Evolutionary conservation across 2,888 invertebrate genomes (phyloP), one percentile per base, ranked within the genome.

Genomic region (Andrena dorsata): DNA sequence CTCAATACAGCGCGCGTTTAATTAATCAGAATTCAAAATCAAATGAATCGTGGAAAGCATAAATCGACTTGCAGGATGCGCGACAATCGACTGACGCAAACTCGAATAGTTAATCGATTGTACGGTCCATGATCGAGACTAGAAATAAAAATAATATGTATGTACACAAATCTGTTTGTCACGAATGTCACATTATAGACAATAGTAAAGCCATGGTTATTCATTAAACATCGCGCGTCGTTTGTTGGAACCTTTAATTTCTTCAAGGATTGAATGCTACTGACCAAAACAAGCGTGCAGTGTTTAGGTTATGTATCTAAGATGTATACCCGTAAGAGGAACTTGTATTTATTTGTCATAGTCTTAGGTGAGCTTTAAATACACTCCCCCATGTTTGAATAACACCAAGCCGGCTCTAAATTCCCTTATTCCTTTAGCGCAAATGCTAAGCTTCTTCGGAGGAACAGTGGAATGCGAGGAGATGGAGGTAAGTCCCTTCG

Each of bases 361-460:
- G 35, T 77, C 13, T 77, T 83, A 69, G 90, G 89, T 90, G 41
- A 88, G 78, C 41, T 63, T 41, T 13, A 8, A 26, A 35, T n/a
- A 28, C 30, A 30, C n/a, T 7, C 23, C 23, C 1, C 10, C 23
- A 0, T 13, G 1, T 4, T 26, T 5, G 2, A 56, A 2, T 51
- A 51, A 16, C 20, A 51, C 1, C 13, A 2, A n/a, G 5, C 16
- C 6, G 28, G 5, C 23, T 26, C 41, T 23, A 51, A 73, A 70
- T 47, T 20, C 26, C 13, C 2, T 65, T 7, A n/a, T 69, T 60
- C 30, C 4, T 65, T 76, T 32, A 82, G 80, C 66, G 76, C 53
- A 49, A 47, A 51, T 73, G 26, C 10, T 77, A 64, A 63, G 8
- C 53, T 63, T 72, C n/a, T 47, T 75, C 0, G 83, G 68, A 10